These are phyloP conservation scores for Hyposmocoma kahamanoa DNA, from an alignment of 1,140 invertebrate species.

Conservation along the genomic window DNA sequence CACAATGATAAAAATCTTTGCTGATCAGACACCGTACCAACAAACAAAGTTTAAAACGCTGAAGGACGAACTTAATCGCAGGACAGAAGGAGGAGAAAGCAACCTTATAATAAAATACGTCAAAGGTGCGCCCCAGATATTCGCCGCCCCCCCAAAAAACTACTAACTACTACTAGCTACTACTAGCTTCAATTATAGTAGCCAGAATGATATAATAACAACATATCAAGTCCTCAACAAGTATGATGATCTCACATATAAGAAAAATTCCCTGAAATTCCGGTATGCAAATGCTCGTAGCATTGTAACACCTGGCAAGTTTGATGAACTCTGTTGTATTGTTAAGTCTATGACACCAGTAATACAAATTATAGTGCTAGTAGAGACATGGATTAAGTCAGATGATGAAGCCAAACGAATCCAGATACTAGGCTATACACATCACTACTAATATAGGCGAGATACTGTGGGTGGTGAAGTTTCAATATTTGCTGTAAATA, in stretches of 20 bases:
- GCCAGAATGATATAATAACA: background rate
- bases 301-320: constrained; percentile 6
- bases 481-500: constrained; percentile 4
- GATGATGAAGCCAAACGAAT: constrained; percentile 1
- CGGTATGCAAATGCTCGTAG: constrained; percentile 6
- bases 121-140: constrained; percentile 10
- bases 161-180: background rate
- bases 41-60: background rate
- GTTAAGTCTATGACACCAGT: background rate
- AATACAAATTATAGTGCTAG: background rate
- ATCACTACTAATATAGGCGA: constrained; percentile 6
- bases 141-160: too few species aligned
- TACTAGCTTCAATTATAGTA: background rate
- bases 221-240: constrained; percentile 1
- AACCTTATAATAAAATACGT: constrained; percentile 7
- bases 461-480: constrained; percentile 5
- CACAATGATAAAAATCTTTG: background rate
- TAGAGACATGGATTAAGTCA: constrained; percentile 9
- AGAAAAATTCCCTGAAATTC: background rate
- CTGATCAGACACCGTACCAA: constrained; percentile 4
- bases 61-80: background rate
- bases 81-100: background rate
- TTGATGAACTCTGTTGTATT: constrained; percentile 9
- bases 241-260: background rate
- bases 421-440: background rate